Conservation (phyloP, 2,113 vertebrate species). For the Pseudois nayaur region DNA sequence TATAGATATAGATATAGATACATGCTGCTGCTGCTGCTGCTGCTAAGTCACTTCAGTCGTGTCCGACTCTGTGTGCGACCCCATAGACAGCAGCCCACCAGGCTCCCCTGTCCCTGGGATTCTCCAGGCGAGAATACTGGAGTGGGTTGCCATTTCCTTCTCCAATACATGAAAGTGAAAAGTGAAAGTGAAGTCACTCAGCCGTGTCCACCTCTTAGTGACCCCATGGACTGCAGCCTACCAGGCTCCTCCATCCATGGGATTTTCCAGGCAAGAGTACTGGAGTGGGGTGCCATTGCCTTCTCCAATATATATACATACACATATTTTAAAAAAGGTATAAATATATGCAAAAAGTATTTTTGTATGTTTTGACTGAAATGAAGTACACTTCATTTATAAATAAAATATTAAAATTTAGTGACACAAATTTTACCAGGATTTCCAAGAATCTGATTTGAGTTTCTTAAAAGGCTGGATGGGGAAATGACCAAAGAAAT, state of each 20-base stretch:
- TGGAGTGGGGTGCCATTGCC: no score
- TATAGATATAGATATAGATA: background rate
- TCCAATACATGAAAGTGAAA: no score
- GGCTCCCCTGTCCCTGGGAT: no score
- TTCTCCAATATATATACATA: background rate
- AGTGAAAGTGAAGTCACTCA: no score
- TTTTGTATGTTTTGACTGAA: background rate
- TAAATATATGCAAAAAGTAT: background rate
- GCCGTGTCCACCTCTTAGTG: fast-evolving
- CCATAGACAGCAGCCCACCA: no score
- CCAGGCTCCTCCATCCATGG: no score
- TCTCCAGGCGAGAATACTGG: no score
- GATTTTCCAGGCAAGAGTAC: no score
- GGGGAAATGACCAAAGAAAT: background rate
- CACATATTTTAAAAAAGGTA: background rate
- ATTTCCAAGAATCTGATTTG: background rate
- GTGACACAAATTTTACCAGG: background rate
- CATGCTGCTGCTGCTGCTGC: no score
- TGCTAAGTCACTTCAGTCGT: fast-evolving
- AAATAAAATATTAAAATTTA: background rate
- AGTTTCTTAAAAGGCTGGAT: background rate
- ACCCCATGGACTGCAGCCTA: no score
- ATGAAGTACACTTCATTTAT: background rate
- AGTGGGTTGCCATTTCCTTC: no score
- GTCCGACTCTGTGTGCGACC: no score